Evolutionary conservation across 1,140 invertebrate species (phyloP).

Genomic region (Scaptomyza hsui): DNA sequence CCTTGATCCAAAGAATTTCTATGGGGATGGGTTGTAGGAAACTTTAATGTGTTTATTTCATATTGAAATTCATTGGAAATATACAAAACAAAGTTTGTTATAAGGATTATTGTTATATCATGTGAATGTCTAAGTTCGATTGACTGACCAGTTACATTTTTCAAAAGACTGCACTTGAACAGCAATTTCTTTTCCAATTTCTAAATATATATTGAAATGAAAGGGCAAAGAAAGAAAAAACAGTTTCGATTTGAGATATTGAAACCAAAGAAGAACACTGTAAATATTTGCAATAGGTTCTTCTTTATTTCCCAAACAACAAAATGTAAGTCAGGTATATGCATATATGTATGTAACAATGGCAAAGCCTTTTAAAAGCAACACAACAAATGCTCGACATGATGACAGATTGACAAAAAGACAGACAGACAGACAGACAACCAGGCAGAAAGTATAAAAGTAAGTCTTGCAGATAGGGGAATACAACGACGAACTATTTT

Average conservation of each 20-base stretch:
- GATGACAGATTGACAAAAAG: conserved; percentile 54
- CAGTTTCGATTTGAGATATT: neutral
- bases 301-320: neutral
- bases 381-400: conserved; percentile 47
- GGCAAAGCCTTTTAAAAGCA: conserved; percentile 69
- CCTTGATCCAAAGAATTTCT: neutral
- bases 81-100: too few species aligned
- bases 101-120: too few species aligned
- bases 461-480: neutral
- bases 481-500: conserved; percentile 48
- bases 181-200: neutral
- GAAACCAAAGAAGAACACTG: neutral
- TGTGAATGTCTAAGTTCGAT: neutral
- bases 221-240: conserved; percentile 6
- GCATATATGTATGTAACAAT: conserved; percentile 32
- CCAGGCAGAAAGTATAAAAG: neutral
- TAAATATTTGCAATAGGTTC: conserved; percentile 25
- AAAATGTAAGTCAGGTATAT: conserved; percentile 34
- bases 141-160: neutral
- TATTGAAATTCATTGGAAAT: too few species aligned
- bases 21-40: neutral
- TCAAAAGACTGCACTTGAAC: neutral
- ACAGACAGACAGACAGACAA: conserved; percentile 26
- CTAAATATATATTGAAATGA: conserved; percentile 3
- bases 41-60: too few species aligned